Evolutionary conservation across 2,797 vertebrate species (phyloP).

Genomic region (Tauraco hartlaubi): DNA sequence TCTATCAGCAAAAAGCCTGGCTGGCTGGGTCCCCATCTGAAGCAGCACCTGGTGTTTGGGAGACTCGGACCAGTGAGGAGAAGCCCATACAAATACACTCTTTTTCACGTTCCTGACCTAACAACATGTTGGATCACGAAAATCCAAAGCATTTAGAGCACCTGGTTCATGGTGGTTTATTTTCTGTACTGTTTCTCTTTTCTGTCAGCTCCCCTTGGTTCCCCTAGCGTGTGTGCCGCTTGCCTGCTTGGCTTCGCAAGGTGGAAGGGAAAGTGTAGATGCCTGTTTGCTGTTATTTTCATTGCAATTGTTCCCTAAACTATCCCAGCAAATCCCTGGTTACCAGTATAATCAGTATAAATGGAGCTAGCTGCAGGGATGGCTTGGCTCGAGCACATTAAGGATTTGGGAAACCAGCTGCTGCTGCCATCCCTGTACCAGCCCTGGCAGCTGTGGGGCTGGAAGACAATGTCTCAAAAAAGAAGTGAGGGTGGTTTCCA

Average conservation of each 20-base stretch:
- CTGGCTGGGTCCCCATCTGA: background rate
- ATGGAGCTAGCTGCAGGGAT: background rate
- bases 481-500: background rate
- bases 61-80: background rate
- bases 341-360: background rate
- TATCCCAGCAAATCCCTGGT: background rate
- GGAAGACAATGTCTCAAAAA: background rate
- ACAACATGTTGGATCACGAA: background rate
- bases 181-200: background rate
- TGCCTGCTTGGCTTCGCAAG: background rate
- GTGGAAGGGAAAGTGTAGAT: background rate
- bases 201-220: background rate
- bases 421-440: background rate
- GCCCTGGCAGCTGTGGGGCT: background rate
- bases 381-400: rapidly evolving
- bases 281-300: background rate
- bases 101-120: background rate
- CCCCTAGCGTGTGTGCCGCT: rapidly evolving
- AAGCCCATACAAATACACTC: background rate
- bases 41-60: background rate
- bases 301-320: background rate
- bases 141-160: rapidly evolving
- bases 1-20: background rate
- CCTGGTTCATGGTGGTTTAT: background rate
- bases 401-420: background rate